These are phyloP conservation scores for Chlorops oryzae DNA, from an alignment of 1,140 invertebrate species.

Conservation along the genomic window DNA sequence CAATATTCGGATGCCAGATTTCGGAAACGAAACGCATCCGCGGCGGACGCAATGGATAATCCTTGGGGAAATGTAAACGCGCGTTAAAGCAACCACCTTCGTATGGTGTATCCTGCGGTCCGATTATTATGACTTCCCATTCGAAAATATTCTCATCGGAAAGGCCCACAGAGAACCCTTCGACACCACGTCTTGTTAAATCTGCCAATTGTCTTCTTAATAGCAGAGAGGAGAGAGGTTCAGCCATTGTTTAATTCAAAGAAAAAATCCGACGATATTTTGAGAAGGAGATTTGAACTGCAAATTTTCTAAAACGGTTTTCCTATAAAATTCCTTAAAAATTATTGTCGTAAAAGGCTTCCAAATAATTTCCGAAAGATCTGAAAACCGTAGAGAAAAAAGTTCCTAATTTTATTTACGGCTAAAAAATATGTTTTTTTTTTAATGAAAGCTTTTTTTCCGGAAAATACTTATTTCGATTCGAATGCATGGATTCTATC, in stretches of 20 bases:
- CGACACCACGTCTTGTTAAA: slow-evolving; percentile 86
- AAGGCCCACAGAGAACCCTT: slow-evolving; percentile 88
- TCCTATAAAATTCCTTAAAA: too few species aligned
- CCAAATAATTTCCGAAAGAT: too few species aligned
- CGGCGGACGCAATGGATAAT: slow-evolving; percentile 95
- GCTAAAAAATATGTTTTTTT: too few species aligned
- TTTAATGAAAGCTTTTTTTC: too few species aligned
- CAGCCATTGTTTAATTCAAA: slow-evolving; percentile 78
- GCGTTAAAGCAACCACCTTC: slow-evolving; percentile 97
- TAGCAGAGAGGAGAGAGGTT: slow-evolving; percentile 88
- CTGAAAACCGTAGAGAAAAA: too few species aligned
- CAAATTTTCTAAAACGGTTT: too few species aligned
- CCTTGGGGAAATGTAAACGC: slow-evolving; percentile 93
- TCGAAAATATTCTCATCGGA: slow-evolving; percentile 93
- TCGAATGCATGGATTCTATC: too few species aligned
- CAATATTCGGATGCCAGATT: slow-evolving; percentile 99
- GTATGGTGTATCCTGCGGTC: slow-evolving; percentile 94
- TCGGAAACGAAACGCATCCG: slow-evolving; percentile 99
- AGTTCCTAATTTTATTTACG: too few species aligned
- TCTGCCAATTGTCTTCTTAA: slow-evolving; percentile 91
- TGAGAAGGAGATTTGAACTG: too few species aligned
- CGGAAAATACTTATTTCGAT: too few species aligned
- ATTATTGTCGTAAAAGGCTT: too few species aligned
- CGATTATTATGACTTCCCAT: slow-evolving; percentile 99
- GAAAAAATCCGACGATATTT: too few species aligned